A percentile compares a stretch with the other conserved stretches of the same genome.
Conservation (phyloP, 2,113 vertebrate species). For the Gorilla gorilla region DNA sequence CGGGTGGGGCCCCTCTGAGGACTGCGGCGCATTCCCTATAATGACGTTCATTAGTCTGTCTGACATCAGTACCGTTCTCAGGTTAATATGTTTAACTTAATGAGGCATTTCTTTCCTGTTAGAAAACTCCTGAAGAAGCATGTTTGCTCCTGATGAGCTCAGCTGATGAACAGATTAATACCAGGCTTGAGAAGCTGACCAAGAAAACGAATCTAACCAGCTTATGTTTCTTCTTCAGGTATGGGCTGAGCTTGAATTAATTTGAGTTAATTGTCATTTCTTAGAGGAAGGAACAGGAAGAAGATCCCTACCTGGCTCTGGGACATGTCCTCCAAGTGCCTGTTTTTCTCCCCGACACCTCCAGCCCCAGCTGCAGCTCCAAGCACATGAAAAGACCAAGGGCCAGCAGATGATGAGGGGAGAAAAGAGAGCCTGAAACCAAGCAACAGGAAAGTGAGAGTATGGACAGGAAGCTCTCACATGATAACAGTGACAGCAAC, state of each 20-base stretch:
- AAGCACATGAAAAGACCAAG: not conserved
- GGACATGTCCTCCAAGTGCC: not conserved
- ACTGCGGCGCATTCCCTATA: not conserved
- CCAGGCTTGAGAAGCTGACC: slow-evolving; percentile 56
- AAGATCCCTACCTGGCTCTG: not conserved
- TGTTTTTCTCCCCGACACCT: not conserved
- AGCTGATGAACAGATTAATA: slow-evolving; percentile 81
- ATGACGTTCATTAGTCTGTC: slow-evolving; percentile 73
- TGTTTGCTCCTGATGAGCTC: slow-evolving; percentile 76
- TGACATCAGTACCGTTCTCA: slow-evolving; percentile 76
- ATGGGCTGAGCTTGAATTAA: slow-evolving; percentile 73
- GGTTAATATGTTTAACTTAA: slow-evolving; percentile 82
- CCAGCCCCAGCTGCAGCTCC: not conserved
- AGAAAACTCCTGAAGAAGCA: slow-evolving; percentile 79
- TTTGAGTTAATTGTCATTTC: slow-evolving; percentile 58
- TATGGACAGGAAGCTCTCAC: not conserved
- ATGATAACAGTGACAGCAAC: not conserved
- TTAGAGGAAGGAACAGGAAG: slow-evolving; percentile 46
- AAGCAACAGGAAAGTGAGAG: not conserved
- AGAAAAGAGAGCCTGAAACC: accelerated
- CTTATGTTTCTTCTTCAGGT: slow-evolving; percentile 65
- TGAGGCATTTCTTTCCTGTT: slow-evolving; percentile 81
- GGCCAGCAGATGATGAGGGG: not conserved
- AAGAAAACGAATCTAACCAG: slow-evolving; percentile 76
- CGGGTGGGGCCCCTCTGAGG: not conserved